These are phyloP conservation scores for Notolepis coatsorum DNA, from an alignment of 2,797 vertebrate genomes.

Conservation along the genomic window DNA sequence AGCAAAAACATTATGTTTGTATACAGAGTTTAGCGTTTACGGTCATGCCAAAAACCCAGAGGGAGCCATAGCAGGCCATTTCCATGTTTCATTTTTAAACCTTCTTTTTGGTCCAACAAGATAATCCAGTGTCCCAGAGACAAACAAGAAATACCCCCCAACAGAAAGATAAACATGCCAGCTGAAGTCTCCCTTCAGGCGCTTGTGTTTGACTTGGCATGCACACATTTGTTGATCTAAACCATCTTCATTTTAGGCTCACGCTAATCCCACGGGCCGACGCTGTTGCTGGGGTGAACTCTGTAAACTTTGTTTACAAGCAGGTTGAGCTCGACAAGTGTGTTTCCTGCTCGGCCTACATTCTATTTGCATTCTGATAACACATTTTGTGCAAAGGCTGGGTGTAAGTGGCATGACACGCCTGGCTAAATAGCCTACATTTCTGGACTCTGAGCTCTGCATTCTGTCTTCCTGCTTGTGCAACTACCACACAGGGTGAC, in stretches of 20 bases:
- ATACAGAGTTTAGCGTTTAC: neutral
- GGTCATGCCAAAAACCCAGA: neutral
- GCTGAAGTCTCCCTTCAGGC: neutral
- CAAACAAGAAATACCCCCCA: neutral
- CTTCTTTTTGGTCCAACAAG: neutral
- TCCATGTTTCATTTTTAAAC: no score
- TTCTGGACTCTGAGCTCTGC: neutral
- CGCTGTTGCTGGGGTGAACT: neutral
- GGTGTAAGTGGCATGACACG: neutral
- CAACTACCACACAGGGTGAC: neutral
- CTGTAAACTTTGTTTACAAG: slow-evolving; percentile 12
- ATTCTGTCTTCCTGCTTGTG: neutral
- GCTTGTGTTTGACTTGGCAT: neutral
- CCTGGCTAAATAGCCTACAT: neutral
- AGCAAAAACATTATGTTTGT: neutral
- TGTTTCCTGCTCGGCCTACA: neutral
- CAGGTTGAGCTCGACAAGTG: neutral
- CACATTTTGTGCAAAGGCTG: neutral
- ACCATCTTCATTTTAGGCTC: neutral
- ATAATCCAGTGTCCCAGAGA: neutral
- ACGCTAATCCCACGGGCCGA: neutral
- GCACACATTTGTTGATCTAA: neutral
- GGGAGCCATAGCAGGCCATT: neutral
- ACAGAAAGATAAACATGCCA: neutral
- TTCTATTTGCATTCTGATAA: slow-evolving; percentile 18